Conservation (phyloP, 1,140 invertebrate genomes). For the Agraylea sexmaculata region DNA sequence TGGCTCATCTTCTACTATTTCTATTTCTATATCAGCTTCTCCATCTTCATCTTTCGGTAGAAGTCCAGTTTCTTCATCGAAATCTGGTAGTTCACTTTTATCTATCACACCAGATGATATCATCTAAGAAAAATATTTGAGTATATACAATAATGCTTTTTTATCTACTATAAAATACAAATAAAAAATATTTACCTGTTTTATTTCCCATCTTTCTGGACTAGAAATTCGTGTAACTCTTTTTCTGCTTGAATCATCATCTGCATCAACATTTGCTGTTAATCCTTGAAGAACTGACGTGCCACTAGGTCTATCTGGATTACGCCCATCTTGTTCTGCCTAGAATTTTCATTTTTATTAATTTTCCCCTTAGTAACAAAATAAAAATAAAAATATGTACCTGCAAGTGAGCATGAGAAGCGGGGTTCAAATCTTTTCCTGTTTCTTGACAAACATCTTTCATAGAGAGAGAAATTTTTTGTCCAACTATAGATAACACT, state of each 20-base stretch:
- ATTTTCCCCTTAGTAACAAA: neutral
- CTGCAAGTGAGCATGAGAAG: constrained; percentile 46
- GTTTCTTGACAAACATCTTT: constrained; percentile 96
- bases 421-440: constrained; percentile 89
- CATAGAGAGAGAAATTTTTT: constrained; percentile 94
- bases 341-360: constrained; percentile 23
- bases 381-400: constrained; percentile 23
- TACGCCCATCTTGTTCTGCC: constrained; percentile 61
- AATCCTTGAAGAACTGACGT: constrained; percentile 54
- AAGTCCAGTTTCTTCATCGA: constrained; percentile 81
- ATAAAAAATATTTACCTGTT: constrained; percentile 38
- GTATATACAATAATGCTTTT: constrained; percentile 1
- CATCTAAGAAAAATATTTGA: constrained; percentile 44
- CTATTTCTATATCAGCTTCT: constrained; percentile 98
- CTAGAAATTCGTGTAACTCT: constrained; percentile 87
- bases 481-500: constrained; percentile 79
- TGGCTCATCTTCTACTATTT: constrained; percentile 96
- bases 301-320: constrained; percentile 68
- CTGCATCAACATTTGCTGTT: constrained; percentile 57
- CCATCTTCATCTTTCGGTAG: constrained; percentile 82
- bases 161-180: neutral
- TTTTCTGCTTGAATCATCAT: constrained; percentile 66
- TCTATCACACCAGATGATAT: constrained; percentile 74
- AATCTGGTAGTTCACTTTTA: constrained; percentile 82
- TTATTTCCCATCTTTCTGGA: constrained; percentile 88